Conservation (phyloP, 2,888 invertebrate species). For the Drosophila putrida region DNA sequence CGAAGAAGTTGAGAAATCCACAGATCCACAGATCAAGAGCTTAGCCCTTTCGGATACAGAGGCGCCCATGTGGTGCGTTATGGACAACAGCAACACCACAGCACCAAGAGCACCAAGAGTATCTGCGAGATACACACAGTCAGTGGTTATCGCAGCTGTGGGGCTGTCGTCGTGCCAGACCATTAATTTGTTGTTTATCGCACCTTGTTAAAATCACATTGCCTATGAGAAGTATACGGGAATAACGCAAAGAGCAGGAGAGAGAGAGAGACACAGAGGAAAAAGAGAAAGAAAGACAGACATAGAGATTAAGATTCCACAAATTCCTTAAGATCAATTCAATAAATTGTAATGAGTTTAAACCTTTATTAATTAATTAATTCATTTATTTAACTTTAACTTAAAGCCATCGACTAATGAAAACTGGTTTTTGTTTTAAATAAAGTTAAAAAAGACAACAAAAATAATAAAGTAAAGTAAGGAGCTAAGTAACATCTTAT, state of each 20-base stretch:
- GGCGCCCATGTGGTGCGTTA: conserved; percentile 71
- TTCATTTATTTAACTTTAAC: too few relatives aligned
- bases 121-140: neutral
- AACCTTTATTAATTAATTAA: too few relatives aligned
- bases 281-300: neutral
- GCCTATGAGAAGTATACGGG: conserved; percentile 14
- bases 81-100: conserved; percentile 21
- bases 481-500: too few relatives aligned
- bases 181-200: conserved; percentile 85
- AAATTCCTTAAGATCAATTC: conserved; percentile 16
- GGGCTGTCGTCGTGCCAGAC: conserved; percentile 72
- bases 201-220: conserved; percentile 84
- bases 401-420: too few relatives aligned
- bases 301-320: conserved; percentile 46
- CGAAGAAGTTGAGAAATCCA: conserved; percentile 17
- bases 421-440: too few relatives aligned
- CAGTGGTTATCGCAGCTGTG: conserved; percentile 35
- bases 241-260: neutral
- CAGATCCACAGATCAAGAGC: conserved; percentile 15
- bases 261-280: neutral
- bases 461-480: too few relatives aligned
- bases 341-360: neutral
- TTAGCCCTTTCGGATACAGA: conserved; percentile 42
- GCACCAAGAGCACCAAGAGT: conserved; percentile 6
- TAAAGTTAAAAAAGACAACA: too few relatives aligned